phyloP scores from a whole-genome alignment of 1,140 invertebrate species.

The Trichoplusia ni region DNA sequence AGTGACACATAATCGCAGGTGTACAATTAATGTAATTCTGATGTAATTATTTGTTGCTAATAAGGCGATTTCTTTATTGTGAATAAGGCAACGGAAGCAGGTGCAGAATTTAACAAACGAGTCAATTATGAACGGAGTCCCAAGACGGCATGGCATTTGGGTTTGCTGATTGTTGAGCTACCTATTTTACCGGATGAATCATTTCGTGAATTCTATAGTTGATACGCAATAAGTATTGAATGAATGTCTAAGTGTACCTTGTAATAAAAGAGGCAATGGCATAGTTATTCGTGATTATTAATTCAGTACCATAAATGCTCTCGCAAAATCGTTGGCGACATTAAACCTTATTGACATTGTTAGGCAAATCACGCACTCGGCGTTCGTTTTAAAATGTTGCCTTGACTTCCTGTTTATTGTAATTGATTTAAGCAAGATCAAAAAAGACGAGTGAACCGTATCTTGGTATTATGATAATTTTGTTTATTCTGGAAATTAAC shows the following conservation, averaged over 20 bases:
- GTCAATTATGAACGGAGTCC: not conserved
- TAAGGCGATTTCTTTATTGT: not conserved
- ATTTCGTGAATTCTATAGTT: conserved; percentile 4
- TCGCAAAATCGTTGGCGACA: not conserved
- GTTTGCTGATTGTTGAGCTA: not conserved
- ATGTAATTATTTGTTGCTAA: conserved; percentile 3
- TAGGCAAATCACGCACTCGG: conserved; percentile 1
- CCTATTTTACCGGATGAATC: not conserved
- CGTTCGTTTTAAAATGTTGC: conserved; percentile 9
- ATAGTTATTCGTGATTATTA: conserved; percentile 4
- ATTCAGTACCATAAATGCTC: conserved; percentile 6
- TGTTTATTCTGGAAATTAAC: too few relatives aligned
- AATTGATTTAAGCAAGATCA: too few relatives aligned
- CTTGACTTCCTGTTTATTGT: conserved; percentile 16
- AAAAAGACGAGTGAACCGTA: too few relatives aligned
- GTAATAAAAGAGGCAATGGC: not conserved
- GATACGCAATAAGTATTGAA: not conserved
- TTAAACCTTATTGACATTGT: not conserved
- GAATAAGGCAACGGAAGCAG: conserved; percentile 7
- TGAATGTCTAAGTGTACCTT: not conserved
- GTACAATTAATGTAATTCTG: conserved; percentile 8
- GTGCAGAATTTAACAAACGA: not conserved
- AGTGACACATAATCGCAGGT: conserved; percentile 2
- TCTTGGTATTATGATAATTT: too few relatives aligned
- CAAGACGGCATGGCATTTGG: not conserved